These are phyloP conservation scores for Drosophila pallidifrons DNA, from an alignment of 1,140 invertebrate genomes.

Conservation along the genomic window DNA sequence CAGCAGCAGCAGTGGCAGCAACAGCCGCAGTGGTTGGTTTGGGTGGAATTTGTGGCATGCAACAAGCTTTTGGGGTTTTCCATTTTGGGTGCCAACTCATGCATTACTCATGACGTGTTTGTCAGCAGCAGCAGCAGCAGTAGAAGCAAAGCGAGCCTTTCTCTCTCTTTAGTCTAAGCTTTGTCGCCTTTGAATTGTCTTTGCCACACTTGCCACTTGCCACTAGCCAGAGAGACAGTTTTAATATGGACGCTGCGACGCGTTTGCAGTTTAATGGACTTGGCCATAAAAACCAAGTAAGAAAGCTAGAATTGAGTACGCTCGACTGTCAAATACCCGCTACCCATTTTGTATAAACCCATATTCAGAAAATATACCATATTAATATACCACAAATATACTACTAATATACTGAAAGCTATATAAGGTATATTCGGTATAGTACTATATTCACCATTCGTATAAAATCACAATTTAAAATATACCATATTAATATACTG, in stretches of 20 bases:
- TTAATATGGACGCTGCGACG: conserved; percentile 66
- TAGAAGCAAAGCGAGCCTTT: neutral
- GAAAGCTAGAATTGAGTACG: too few relatives aligned
- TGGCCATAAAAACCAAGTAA: conserved; percentile 54
- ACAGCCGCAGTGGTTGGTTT: neutral
- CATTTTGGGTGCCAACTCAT: conserved; percentile 59
- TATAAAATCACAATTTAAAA: too few relatives aligned
- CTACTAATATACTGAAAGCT: too few relatives aligned
- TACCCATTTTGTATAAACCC: too few relatives aligned
- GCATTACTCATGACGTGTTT: conserved; percentile 75
- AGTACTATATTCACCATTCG: too few relatives aligned
- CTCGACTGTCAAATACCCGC: too few relatives aligned
- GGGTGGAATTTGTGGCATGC: conserved; percentile 37
- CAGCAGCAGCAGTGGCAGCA: conserved; percentile 14
- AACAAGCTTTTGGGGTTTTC: conserved; percentile 46
- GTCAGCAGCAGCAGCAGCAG: conserved; percentile 6
- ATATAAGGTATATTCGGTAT: too few relatives aligned
- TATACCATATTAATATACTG: too few relatives aligned
- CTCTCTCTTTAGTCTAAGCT: conserved; percentile 3
- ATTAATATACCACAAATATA: too few relatives aligned
- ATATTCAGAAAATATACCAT: neutral
- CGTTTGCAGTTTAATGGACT: conserved; percentile 68
- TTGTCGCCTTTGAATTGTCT: conserved; percentile 36
- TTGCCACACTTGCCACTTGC: conserved; percentile 23
- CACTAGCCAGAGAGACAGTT: conserved; percentile 20